Conservation (phyloP, 2,113 vertebrate species). For the Xiphophorus maculatus region DNA sequence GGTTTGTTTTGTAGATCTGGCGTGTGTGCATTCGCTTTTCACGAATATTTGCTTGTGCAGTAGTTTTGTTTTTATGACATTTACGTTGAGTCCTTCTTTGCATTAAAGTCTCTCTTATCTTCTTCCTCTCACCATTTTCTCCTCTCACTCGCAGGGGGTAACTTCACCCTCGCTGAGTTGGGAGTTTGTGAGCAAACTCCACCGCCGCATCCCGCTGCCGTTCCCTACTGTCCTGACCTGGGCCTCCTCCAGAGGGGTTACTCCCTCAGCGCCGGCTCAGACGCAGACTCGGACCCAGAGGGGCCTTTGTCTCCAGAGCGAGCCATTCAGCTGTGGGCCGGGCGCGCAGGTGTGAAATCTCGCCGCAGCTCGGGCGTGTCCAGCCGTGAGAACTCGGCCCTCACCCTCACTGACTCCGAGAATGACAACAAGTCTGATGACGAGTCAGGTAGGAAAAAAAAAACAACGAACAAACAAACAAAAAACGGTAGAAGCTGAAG, state of each 20-base stretch:
- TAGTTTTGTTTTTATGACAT: constrained; percentile 16
- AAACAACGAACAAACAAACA: too few species aligned
- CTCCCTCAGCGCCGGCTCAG: constrained; percentile 88
- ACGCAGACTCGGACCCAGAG: constrained; percentile 92
- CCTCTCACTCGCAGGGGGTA: constrained; percentile 77
- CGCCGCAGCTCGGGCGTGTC: constrained; percentile 91
- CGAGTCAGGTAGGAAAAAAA: constrained; percentile 86
- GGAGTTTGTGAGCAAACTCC: constrained; percentile 89
- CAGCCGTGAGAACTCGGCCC: constrained; percentile 91
- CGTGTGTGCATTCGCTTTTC: constrained; percentile 30
- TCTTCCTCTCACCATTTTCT: constrained; percentile 39
- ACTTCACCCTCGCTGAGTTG: constrained; percentile 93
- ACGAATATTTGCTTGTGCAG: constrained; percentile 26
- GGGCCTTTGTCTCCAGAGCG: constrained; percentile 92
- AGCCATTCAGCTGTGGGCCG: constrained; percentile 92
- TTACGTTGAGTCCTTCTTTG: constrained; percentile 6
- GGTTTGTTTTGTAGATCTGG: constrained; percentile 58
- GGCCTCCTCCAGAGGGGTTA: constrained; percentile 92
- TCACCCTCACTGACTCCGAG: constrained; percentile 93
- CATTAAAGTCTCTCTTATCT: background rate
- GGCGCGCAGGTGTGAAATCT: constrained; percentile 86
- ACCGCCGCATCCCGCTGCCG: constrained; percentile 86
- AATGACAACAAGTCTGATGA: constrained; percentile 94
- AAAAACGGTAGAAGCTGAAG: background rate
- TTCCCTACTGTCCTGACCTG: constrained; percentile 89